Base-by-base conservation (phyloP, 2,888 invertebrate genomes). In the Caenorhabditis panamensis region DNA sequence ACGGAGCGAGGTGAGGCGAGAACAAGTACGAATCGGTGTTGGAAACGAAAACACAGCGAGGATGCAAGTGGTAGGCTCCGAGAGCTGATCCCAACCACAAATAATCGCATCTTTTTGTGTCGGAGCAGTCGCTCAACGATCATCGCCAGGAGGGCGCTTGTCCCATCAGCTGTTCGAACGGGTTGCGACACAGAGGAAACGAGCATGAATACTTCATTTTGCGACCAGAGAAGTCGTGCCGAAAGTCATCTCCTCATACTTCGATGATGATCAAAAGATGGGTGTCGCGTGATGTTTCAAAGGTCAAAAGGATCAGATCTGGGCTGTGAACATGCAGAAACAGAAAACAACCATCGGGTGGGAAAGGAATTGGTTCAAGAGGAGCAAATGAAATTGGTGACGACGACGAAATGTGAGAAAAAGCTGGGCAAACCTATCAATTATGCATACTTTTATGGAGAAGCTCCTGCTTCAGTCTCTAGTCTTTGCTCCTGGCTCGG, bases 101-200 rank as follows among this genome's bases (percentile, higher is more conserved):
- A 64, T 64, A 64, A 64, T 24, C 64, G 53, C 18, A 26, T 61
- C 41, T 44, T 61, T 56, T 56, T 31, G 59, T 18, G 59, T n/a
- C 36, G 22, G 62, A 62, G 62, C 44, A 62, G 26, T 37, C 26
- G 62, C 62, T 68, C 68, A 68, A 49, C 59, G 68, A 58, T 59
- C 68, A 58, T 22, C 26, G 11, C 20, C 16, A 37, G 24, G 13
- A 11, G 53, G 31, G 5, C 31, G 9, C 31, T 5, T 24, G 53
- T 37, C 16, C 13, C 49, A 64, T 51, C 63, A 64, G 63, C 63
- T 64, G 63, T 64, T 36, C 51, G 49, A 49, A 49, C 20, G 49
- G 41, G 41, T 13, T 2, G 41, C 5, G 41, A 16, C 41, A 41
- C 41, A 13, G 13, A 41, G 13, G 41, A 41, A 9, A 4, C 4